Percentiles rank a stretch among this genome's conserved stretches.
phyloP scores from a whole-genome alignment of 1,140 invertebrate genomes.

The Drosophila jambulina region DNA sequence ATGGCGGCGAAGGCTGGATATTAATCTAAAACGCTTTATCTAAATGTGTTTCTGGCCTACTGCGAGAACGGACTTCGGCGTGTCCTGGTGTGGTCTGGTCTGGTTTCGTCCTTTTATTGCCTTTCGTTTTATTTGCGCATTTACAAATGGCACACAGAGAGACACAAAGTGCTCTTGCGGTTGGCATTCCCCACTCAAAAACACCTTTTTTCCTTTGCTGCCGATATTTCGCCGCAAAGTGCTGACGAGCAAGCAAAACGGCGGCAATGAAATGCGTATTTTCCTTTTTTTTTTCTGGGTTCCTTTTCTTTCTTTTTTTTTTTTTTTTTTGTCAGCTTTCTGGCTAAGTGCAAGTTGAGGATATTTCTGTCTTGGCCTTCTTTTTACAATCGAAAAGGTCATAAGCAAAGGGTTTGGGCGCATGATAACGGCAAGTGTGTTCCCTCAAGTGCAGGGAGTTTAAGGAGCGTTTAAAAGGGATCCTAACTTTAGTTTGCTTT shows the following conservation, averaged over 20 bases:
- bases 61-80: neutral
- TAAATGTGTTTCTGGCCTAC: constrained; percentile 68
- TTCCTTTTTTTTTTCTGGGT: neutral
- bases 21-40: constrained; percentile 82
- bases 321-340: constrained; percentile 48
- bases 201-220: constrained; percentile 65
- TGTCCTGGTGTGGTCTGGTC: constrained; percentile 13
- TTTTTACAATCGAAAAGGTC: constrained; percentile 34
- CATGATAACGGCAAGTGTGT: constrained; percentile 1
- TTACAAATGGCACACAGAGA: constrained; percentile 71
- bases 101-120: constrained; percentile 62
- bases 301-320: neutral
- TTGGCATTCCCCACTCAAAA: constrained; percentile 40
- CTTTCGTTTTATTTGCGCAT: constrained; percentile 79
- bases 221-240: constrained; percentile 42
- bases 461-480: constrained; percentile 23
- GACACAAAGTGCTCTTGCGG: constrained; percentile 61
- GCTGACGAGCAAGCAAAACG: constrained; percentile 43
- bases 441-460: constrained; percentile 22
- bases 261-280: constrained; percentile 60
- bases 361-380: constrained; percentile 22
- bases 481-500: constrained; percentile 12
- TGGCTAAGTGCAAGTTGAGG: constrained; percentile 72
- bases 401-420: constrained; percentile 32
- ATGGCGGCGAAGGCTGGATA: constrained; percentile 45